Evolutionary conservation across 2,888 invertebrate species (phyloP).

Genomic region (Callyntrura guangdongensis): DNA sequence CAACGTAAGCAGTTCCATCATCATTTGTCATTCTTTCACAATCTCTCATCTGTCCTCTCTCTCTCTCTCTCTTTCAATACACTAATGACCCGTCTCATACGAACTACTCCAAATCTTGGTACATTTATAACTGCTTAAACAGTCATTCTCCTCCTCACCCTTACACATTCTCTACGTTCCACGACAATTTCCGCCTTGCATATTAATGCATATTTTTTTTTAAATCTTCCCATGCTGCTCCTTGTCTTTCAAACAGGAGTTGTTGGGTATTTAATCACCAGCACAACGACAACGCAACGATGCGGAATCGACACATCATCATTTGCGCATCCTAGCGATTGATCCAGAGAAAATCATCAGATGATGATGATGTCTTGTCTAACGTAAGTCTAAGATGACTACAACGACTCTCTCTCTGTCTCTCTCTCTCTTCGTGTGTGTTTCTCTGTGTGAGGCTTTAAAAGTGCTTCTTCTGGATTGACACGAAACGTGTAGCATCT

Average conservation of each 20-base stretch:
- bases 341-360: slow-evolving; percentile 6
- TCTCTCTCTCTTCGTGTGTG: background rate
- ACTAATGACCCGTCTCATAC: slow-evolving; percentile 33
- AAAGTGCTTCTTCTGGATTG: slow-evolving; percentile 67
- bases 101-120: background rate
- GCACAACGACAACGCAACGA: background rate
- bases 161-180: background rate
- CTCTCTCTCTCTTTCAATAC: slow-evolving; percentile 16
- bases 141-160: background rate
- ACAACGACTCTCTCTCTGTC: background rate
- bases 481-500: slow-evolving; percentile 70
- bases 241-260: slow-evolving; percentile 17
- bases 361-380: too few species aligned
- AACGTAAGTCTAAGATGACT: background rate
- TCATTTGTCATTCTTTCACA: slow-evolving; percentile 71
- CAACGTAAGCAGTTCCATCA: slow-evolving; percentile 55
- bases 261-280: background rate
- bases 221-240: background rate
- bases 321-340: slow-evolving; percentile 13
- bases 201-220: background rate
- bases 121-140: background rate
- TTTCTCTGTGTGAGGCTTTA: slow-evolving; percentile 47
- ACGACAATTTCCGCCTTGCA: slow-evolving; percentile 7
- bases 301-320: slow-evolving; percentile 36
- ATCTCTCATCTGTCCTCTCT: background rate